A percentile compares a stretch with the other conserved stretches of the same genome.
phyloP scores from a whole-genome alignment of 2,797 vertebrate genomes.

The Pseudomugil tenellus region DNA sequence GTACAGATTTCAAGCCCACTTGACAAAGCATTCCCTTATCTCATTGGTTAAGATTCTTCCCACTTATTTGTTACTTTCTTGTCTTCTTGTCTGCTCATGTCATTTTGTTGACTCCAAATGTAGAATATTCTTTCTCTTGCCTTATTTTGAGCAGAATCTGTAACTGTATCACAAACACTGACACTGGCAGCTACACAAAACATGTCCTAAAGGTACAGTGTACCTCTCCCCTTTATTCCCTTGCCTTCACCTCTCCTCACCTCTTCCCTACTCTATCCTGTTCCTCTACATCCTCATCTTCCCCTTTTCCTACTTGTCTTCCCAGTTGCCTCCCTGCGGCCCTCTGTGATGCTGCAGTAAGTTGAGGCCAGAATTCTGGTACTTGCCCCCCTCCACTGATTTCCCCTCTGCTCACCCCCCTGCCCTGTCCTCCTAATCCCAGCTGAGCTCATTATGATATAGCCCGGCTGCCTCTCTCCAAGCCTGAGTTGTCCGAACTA shows the following conservation, averaged over 20 bases:
- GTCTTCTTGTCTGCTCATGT: conserved; percentile 25
- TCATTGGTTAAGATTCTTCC: conserved; percentile 89
- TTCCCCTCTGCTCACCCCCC: conserved; percentile 90
- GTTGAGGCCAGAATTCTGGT: conserved; percentile 80
- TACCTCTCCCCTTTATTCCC: conserved; percentile 62
- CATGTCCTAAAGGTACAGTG: conserved; percentile 73
- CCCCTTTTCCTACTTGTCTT: conserved; percentile 68
- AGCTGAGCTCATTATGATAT: conserved; percentile 99
- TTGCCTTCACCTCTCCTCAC: conserved; percentile 79
- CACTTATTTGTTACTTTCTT: conserved; percentile 71
- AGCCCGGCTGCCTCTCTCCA: conserved; percentile 97
- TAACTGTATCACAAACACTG: conserved; percentile 57
- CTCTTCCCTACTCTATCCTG: conserved; percentile 54
- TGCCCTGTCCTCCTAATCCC: conserved; percentile 99
- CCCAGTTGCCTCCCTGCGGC: conserved; percentile 72
- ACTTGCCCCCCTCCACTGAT: conserved; percentile 67
- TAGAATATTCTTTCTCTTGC: conserved; percentile 48
- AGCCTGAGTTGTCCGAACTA: conserved; percentile 99
- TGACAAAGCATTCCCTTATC: conserved; percentile 56
- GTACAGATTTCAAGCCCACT: not conserved
- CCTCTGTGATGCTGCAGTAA: conserved; percentile 72
- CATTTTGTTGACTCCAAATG: conserved; percentile 38
- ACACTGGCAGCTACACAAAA: conserved; percentile 66
- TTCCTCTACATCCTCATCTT: conserved; percentile 54
- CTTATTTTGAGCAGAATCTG: conserved; percentile 60